phyloP scores from a whole-genome alignment of 2,113 vertebrate species.

The Pangasianodon gigas region DNA sequence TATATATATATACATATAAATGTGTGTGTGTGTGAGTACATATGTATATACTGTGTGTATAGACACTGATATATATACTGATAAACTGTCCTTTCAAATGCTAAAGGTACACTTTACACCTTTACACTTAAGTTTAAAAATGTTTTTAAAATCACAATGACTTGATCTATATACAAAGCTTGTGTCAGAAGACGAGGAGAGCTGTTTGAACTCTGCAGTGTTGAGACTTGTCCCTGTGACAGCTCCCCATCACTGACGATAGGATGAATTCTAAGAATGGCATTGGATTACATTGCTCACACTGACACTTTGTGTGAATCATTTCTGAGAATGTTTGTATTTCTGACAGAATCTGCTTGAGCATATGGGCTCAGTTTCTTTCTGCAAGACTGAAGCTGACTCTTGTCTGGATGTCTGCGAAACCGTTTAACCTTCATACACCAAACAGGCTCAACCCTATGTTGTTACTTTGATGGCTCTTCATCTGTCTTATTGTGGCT shows the following conservation, averaged over 20 bases:
- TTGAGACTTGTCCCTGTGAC: slow-evolving; percentile 76
- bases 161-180: slow-evolving; percentile 80
- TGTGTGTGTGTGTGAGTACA: too few relatives aligned
- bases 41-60: too few relatives aligned
- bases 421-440: slow-evolving; percentile 37
- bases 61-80: background rate
- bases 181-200: slow-evolving; percentile 76
- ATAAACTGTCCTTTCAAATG: slow-evolving; percentile 80
- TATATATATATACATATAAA: too few relatives aligned
- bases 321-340: slow-evolving; percentile 80
- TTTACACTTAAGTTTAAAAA: slow-evolving; percentile 40
- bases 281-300: slow-evolving; percentile 81
- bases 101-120: slow-evolving; percentile 68
- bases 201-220: slow-evolving; percentile 76
- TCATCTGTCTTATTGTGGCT: slow-evolving; percentile 22
- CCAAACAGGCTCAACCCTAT: slow-evolving; percentile 19
- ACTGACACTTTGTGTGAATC: slow-evolving; percentile 79
- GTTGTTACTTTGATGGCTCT: slow-evolving; percentile 7
- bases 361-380: slow-evolving; percentile 65
- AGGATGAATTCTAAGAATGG: slow-evolving; percentile 81
- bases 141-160: slow-evolving; percentile 61
- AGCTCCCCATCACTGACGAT: slow-evolving; percentile 73
- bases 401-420: slow-evolving; percentile 69
- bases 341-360: slow-evolving; percentile 79
- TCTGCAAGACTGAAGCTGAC: slow-evolving; percentile 70